These are phyloP conservation scores for Merops nubicus DNA, from an alignment of 2,113 vertebrate genomes.

Conservation along the genomic window DNA sequence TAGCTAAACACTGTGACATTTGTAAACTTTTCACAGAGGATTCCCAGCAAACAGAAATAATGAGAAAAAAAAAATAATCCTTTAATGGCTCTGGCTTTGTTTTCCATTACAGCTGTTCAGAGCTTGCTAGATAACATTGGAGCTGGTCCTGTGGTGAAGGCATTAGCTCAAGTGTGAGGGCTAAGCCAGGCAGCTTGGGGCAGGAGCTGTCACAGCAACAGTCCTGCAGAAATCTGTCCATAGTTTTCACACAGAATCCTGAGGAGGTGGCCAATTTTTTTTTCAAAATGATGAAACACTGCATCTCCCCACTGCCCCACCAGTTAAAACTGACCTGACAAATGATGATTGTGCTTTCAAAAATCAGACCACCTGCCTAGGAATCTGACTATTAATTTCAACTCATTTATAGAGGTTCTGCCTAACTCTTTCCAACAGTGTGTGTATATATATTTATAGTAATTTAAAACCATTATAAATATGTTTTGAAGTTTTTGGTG, in stretches of 20 bases:
- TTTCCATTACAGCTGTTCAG: background rate
- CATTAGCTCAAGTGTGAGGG: fast-evolving
- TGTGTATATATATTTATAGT: too few species aligned
- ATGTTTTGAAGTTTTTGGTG: background rate
- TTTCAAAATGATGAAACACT: background rate
- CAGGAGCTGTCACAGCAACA: background rate
- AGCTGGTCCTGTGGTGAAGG: background rate
- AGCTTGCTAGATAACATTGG: fast-evolving
- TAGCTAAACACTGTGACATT: background rate
- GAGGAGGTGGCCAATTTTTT: background rate
- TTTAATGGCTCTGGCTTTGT: background rate
- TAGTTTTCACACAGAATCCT: background rate
- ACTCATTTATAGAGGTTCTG: background rate
- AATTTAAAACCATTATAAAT: background rate
- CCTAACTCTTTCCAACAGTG: background rate
- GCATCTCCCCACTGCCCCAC: background rate
- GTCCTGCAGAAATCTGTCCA: background rate
- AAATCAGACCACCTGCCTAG: background rate
- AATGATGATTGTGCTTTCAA: background rate
- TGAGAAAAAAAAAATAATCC: background rate
- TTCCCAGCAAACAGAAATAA: background rate
- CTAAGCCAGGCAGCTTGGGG: background rate
- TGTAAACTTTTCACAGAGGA: background rate
- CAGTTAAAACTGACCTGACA: fast-evolving
- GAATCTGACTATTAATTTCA: background rate